phyloP scores from a whole-genome alignment of 2,113 vertebrate genomes.

The Tor tambroides region DNA sequence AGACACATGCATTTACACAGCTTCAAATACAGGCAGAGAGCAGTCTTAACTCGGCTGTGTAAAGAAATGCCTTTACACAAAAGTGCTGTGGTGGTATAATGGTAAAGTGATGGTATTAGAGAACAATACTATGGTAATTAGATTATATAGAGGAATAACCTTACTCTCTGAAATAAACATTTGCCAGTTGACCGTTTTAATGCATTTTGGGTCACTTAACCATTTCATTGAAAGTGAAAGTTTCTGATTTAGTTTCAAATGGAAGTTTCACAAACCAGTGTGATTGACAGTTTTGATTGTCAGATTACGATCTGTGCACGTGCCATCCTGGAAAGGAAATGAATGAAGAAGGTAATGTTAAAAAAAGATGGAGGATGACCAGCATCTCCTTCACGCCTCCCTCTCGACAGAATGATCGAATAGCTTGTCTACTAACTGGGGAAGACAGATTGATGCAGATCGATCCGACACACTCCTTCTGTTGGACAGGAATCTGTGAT shows the following conservation, averaged over 20 bases:
- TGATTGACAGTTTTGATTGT: neutral
- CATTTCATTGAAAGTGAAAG: neutral
- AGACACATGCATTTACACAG: neutral
- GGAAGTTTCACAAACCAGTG: neutral
- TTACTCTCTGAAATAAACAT: neutral
- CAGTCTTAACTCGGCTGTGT: neutral
- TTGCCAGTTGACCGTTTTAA: too few species aligned
- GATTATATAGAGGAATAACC: neutral
- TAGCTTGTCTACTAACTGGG: conserved; percentile 17
- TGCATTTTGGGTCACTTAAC: neutral
- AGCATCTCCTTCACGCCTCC: neutral
- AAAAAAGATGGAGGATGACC: conserved; percentile 17
- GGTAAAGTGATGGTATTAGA: neutral
- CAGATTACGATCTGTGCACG: neutral
- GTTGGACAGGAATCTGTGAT: conserved; percentile 44
- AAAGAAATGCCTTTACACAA: neutral
- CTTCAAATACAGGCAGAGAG: neutral
- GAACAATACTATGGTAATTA: neutral
- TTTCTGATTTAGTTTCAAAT: neutral
- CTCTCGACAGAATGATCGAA: conserved; percentile 36
- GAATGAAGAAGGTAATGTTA: neutral
- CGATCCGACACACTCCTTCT: conserved; percentile 12
- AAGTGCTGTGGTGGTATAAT: neutral
- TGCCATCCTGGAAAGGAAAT: neutral
- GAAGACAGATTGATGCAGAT: conserved; percentile 17